Evolutionary conservation across 2,888 invertebrate species (phyloP).

Genomic region (Ptychoptera albimana): DNA sequence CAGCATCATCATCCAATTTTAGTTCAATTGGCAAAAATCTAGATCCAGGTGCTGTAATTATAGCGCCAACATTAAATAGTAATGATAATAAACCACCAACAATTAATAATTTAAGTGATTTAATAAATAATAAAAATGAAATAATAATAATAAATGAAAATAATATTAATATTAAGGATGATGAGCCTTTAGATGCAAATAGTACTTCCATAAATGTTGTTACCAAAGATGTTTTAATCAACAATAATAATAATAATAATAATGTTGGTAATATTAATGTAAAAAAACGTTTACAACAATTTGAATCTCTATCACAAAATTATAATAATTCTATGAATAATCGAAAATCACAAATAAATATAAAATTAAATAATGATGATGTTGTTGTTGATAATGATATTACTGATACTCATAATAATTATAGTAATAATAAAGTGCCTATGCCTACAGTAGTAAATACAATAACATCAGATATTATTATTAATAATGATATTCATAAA

Average conservation of each 20-base stretch:
- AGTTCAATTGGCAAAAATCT: too few species aligned
- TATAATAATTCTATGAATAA: too few species aligned
- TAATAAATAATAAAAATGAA: not conserved
- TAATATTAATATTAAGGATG: not conserved
- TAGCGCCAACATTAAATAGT: not conserved
- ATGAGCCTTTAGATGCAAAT: conserved; percentile 4
- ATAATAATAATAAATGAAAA: not conserved
- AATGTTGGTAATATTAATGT: too few species aligned
- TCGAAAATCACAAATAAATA: too few species aligned
- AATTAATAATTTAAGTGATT: not conserved
- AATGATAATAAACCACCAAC: not conserved
- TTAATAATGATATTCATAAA: not conserved
- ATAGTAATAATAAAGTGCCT: not conserved
- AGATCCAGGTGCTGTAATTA: too few species aligned
- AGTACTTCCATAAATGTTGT: conserved; percentile 2
- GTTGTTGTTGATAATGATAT: not conserved
- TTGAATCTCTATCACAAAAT: too few species aligned
- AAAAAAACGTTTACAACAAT: too few species aligned
- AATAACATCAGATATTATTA: too few species aligned
- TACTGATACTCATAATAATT: not conserved
- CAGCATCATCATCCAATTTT: too few species aligned
- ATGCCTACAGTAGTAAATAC: not conserved
- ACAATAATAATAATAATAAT: too few species aligned
- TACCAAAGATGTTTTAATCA: conserved; percentile 4
- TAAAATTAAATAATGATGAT: not conserved